Percentiles rank a stretch among this genome's conserved stretches.
Evolutionary conservation across 2,797 vertebrate species (phyloP).

Genomic region (Chanos chanos): DNA sequence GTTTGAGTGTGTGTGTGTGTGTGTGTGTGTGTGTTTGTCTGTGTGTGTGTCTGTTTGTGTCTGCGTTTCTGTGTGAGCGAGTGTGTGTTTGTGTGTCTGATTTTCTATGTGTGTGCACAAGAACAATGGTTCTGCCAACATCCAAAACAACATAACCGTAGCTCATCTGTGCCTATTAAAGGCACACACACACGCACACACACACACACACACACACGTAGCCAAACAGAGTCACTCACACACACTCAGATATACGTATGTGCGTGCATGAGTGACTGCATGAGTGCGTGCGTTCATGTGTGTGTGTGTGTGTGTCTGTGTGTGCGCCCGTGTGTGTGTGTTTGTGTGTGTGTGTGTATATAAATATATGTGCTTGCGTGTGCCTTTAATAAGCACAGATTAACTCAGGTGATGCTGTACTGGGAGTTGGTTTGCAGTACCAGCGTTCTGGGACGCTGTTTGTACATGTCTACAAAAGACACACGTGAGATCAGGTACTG

Average conservation of each 20-base stretch:
- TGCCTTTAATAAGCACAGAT: not conserved
- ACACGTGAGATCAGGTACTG: slow-evolving; percentile 10
- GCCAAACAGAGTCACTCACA: not conserved
- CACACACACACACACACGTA: too few species aligned
- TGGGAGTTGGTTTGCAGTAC: not conserved
- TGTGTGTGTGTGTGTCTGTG: not conserved
- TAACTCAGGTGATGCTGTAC: not conserved
- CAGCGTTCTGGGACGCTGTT: too few species aligned
- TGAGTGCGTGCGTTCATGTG: not conserved
- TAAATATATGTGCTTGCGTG: not conserved
- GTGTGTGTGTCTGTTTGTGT: not conserved
- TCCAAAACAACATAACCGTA: not conserved
- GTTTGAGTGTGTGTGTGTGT: too few species aligned
- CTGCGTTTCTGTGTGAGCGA: not conserved
- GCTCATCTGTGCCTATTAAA: too few species aligned
- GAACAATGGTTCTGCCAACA: too few species aligned
- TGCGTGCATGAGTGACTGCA: not conserved
- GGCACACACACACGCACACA: too few species aligned
- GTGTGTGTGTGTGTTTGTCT: not conserved
- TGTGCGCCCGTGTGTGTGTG: not conserved
- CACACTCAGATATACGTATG: not conserved
- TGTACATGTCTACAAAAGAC: too few species aligned
- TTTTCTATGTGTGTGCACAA: not conserved
- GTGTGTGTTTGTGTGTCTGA: not conserved
- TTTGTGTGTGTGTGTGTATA: not conserved